A percentile compares a stretch with the other conserved stretches of the same genome.
Conservation (phyloP, 2,888 invertebrate genomes). For the Morpho helenor region DNA sequence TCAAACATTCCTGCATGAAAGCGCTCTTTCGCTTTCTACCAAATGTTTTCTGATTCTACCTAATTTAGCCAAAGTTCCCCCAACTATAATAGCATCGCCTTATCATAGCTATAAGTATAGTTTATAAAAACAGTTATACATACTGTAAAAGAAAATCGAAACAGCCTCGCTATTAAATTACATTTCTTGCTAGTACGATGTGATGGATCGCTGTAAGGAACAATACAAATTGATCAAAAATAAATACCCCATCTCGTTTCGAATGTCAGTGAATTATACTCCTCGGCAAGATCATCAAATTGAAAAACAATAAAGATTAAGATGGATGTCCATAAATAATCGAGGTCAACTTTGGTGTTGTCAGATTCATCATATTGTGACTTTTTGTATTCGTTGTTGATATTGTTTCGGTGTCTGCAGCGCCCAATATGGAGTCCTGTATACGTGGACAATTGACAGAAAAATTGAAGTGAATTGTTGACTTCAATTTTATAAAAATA, state of each 20-base stretch:
- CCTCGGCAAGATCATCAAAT: constrained; percentile 5
- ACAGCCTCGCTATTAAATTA: not conserved
- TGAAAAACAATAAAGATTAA: constrained; percentile 17
- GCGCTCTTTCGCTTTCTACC: too few relatives aligned
- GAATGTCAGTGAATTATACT: constrained; percentile 7
- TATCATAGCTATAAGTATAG: too few relatives aligned
- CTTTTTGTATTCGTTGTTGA: constrained; percentile 6
- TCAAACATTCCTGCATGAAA: too few relatives aligned
- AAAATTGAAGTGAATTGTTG: constrained; percentile 6
- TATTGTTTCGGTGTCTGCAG: constrained; percentile 7
- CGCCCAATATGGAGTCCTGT: constrained; percentile 1
- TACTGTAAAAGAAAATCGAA: too few relatives aligned
- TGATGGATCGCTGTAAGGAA: constrained; percentile 1
- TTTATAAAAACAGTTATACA: too few relatives aligned
- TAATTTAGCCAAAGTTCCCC: too few relatives aligned
- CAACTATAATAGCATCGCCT: too few relatives aligned
- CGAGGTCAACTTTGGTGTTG: constrained; percentile 8
- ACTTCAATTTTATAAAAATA: not conserved
- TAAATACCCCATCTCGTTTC: not conserved
- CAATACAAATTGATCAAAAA: constrained; percentile 3
- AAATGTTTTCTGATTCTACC: too few relatives aligned
- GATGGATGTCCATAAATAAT: constrained; percentile 17
- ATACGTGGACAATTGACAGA: not conserved
- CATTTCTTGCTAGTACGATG: not conserved
- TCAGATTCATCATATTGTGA: constrained; percentile 13